A percentile compares a stretch with the other conserved stretches of the same genome.
These are phyloP conservation scores for Dipodomys ordii DNA, from an alignment of 2,113 vertebrate species.

Conservation along the genomic window DNA sequence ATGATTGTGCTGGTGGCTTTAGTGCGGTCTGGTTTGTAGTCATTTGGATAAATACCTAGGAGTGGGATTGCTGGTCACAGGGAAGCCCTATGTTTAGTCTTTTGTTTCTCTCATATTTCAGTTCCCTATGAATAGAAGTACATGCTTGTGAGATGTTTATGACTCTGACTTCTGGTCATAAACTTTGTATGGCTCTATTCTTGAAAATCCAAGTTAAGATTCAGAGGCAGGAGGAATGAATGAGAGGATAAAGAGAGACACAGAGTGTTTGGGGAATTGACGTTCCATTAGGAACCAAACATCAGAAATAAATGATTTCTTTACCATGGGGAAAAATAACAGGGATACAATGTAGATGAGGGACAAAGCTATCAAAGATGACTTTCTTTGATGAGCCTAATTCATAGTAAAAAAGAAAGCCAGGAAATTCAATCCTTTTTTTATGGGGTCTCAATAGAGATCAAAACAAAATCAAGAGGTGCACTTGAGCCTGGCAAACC, in stretches of 20 bases:
- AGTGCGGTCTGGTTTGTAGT: no score
- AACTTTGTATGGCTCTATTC: not conserved
- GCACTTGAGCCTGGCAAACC: not conserved
- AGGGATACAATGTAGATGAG: not conserved
- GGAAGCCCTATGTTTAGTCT: no score
- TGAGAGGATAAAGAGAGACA: not conserved
- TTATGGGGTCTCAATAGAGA: not conserved
- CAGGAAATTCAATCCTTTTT: not conserved
- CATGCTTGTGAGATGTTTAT: not conserved
- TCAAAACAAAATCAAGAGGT: not conserved
- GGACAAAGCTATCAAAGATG: not conserved
- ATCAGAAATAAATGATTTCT: not conserved
- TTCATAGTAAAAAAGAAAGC: not conserved
- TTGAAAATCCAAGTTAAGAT: not conserved
- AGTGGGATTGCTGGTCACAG: no score
- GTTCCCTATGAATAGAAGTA: not conserved
- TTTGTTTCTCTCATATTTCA: not conserved
- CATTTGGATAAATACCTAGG: no score
- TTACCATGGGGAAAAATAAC: not conserved
- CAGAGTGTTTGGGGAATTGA: not conserved
- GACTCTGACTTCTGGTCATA: not conserved
- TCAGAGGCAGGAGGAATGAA: not conserved
- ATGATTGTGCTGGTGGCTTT: no score
- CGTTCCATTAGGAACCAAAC: not conserved
- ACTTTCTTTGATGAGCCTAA: not conserved